phyloP scores from a whole-genome alignment of 2,113 vertebrate genomes.

The Isurus oxyrinchus region DNA sequence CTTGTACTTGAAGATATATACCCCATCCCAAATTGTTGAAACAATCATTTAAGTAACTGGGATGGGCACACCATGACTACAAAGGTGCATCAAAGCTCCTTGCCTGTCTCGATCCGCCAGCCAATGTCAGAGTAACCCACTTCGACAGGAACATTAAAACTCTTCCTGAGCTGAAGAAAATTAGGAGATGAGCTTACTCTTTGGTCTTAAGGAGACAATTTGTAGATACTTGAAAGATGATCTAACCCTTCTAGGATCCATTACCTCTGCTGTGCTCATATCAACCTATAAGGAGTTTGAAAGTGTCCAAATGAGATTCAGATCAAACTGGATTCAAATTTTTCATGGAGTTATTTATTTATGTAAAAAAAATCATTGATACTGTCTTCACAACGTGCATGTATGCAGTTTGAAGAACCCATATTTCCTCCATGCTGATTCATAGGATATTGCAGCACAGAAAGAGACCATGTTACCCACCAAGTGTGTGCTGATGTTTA shows the following conservation, averaged over 20 bases:
- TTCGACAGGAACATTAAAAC: not conserved
- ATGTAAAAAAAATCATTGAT: too few species aligned
- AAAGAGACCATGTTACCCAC: not conserved
- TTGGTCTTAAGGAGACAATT: not conserved
- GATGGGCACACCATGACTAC: not conserved
- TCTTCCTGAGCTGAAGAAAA: not conserved
- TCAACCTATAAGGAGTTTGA: not conserved
- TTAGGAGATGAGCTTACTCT: not conserved
- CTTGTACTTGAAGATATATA: not conserved
- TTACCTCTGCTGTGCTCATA: not conserved
- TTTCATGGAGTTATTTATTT: not conserved
- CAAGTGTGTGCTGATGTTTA: not conserved
- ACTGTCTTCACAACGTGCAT: not conserved
- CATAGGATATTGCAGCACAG: not conserved
- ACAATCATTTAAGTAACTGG: not conserved
- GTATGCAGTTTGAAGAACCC: not conserved
- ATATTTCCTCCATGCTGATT: not conserved
- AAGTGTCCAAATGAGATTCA: not conserved
- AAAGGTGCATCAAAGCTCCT: not conserved
- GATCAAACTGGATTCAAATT: not conserved
- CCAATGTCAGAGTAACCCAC: not conserved
- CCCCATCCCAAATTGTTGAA: not conserved
- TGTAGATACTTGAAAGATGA: not conserved
- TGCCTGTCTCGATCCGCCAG: not conserved
- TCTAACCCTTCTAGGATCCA: not conserved